phyloP scores from a whole-genome alignment of 2,888 invertebrate genomes.

The Sesia bembeciformis region DNA sequence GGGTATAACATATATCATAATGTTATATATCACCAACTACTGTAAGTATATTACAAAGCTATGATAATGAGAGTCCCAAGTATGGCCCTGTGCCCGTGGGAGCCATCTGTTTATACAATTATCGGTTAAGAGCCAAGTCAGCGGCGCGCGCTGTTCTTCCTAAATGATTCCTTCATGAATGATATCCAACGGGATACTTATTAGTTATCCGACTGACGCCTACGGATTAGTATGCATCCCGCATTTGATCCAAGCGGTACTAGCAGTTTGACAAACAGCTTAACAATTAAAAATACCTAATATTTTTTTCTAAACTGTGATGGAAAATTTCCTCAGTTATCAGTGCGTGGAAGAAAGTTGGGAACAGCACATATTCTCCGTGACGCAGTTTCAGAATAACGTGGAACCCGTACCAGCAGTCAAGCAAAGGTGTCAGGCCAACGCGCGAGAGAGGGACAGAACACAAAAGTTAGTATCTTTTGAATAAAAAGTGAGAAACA shows the following conservation, averaged over 20 bases:
- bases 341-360: slow-evolving; percentile 45
- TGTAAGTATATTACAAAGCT: not conserved
- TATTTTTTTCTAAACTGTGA: slow-evolving; percentile 8
- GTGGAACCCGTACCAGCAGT: slow-evolving; percentile 41
- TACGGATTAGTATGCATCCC: slow-evolving; percentile 47
- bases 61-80: slow-evolving; percentile 5
- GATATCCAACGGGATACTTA: slow-evolving; percentile 57
- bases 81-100: slow-evolving; percentile 39
- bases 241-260: slow-evolving; percentile 17
- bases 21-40: not conserved
- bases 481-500: too few relatives aligned
- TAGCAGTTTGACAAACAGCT: not conserved
- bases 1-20: not conserved
- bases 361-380: slow-evolving; percentile 40
- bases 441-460: slow-evolving; percentile 86
- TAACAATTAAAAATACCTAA: not conserved
- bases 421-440: slow-evolving; percentile 84
- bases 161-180: slow-evolving; percentile 70
- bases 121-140: slow-evolving; percentile 61
- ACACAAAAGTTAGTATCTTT: slow-evolving; percentile 82
- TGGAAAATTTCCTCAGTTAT: slow-evolving; percentile 52
- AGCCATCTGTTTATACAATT: slow-evolving; percentile 74
- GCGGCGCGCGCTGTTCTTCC: slow-evolving; percentile 71
- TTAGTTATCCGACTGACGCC: slow-evolving; percentile 42
- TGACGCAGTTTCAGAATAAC: slow-evolving; percentile 30